Base-by-base conservation (phyloP, 2,113 vertebrate genomes). In the Malurus elegans region DNA sequence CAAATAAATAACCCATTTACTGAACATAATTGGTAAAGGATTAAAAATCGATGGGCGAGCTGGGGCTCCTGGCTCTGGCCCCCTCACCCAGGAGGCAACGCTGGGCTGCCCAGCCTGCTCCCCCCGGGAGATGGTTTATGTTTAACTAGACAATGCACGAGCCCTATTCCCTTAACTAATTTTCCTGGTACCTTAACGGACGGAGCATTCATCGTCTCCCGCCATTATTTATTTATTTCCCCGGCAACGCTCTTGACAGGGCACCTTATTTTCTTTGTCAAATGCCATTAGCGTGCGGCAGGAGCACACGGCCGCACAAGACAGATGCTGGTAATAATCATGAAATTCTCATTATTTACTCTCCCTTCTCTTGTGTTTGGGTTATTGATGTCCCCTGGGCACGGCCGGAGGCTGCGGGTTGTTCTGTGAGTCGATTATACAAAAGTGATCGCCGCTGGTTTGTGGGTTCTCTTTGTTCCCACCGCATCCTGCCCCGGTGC, bases 211-310 rank as follows among this genome's bases (percentile, higher is more conserved):
- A 74, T 88, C 36, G 81, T 53, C 93, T 91, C 51, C 79, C 66
- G 87, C 87, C 70, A 25, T 95, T 96, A 94, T 94, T 94, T 97
- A 90, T 97, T 95, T 96, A 91, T 97, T 95, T 97, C 78, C 91
- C 79, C 2, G 2, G 73, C 94, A 90, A 62, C 15, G 24, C 75
- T 94, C 81, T 54, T 88, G 86, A 93, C 92, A 86, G 75, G 88
- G 85, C 88, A 91, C 95, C 96, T 96, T 80, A 94, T 97, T 96
- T 92, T 78, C 79, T 90, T 94, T 96, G 96, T 96, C 96, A 95
- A 95, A 94, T 90, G 94, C 96, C 95, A 96, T 97, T 93, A 97
- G 94, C 74, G 21, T 73, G 36, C 62, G 18, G 94, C 10, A 3
- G 84, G 79, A 93, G 88, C 21, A 7, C 2, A 8, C 2, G 28